Evolutionary conservation across 2,113 vertebrate species (phyloP).

Genomic region (Echinops telfairi): DNA sequence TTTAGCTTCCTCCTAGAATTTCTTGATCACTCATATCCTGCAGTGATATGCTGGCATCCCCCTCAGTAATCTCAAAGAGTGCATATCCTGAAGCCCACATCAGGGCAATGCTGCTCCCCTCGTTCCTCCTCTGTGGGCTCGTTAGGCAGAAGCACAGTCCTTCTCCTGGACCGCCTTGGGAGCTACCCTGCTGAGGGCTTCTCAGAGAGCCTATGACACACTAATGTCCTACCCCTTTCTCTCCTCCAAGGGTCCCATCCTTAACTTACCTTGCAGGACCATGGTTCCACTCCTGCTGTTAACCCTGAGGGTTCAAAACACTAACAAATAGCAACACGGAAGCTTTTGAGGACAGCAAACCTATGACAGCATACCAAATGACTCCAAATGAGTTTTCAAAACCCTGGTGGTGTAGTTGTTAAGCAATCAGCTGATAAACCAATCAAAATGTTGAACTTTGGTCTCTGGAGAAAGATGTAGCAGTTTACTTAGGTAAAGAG

Average conservation of each 20-base stretch:
- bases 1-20: background rate
- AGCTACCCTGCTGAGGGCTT: background rate
- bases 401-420: background rate
- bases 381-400: background rate
- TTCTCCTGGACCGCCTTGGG: background rate
- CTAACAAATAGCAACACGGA: conserved; percentile 45
- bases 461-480: background rate
- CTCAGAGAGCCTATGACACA: background rate
- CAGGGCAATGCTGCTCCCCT: background rate
- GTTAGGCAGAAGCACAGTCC: background rate
- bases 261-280: conserved; percentile 2
- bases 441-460: background rate
- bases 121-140: background rate
- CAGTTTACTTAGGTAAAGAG: background rate
- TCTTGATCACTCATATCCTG: background rate
- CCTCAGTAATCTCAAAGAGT: background rate
- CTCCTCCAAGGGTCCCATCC: background rate
- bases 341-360: conserved; percentile 7
- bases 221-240: background rate
- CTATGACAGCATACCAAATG: background rate
- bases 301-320: conserved; percentile 24
- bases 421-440: background rate
- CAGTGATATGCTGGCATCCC: background rate
- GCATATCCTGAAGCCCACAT: background rate
- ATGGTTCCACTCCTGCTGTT: background rate